Base-by-base conservation (phyloP, 2,113 vertebrate genomes). In the Oenanthe melanoleuca region DNA sequence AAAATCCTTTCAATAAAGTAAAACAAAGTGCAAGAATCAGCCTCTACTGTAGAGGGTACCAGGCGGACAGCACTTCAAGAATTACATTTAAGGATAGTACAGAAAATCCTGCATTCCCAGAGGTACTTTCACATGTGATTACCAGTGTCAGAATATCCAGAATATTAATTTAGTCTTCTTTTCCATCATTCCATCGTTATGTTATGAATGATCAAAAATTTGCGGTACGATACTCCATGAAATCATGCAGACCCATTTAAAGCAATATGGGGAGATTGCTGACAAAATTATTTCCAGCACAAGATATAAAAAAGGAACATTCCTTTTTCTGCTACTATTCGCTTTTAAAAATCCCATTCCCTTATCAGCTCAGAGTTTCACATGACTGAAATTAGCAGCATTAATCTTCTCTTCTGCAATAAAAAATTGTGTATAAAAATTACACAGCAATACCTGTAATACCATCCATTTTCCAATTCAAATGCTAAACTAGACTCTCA, bases 331-430 rank as follows among this genome's bases (percentile, higher is more conserved):
- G 55, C 64, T 80, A 80, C 83, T 86, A 80, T 92, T 93, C 97
- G 64, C 89, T 84, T 96, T 38, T 69, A 56, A 87, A 97, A 91
- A 66, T 60, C 11, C 78, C 73, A 29, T 88, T 91, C 66, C 75
- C 83, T 81, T 88, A 74, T 97, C 89, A 90, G 94, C 89, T 95
- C 92, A 91, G 89, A 92, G 63, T 93, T 94, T 96, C 89, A 94
- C 82, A 49, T 86, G 91, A 93, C 82, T 81, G 86, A 98, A 97
- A 98, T 97, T 97, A 97, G 91, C 77, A 97, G 92, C 90, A 96
- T 96, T 96, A 97, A 97, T 97, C 94, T 98, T 86, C 96, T 93
- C 78, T 97, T 97, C 59, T 64, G 67, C 49, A 69, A 94, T 86
- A 95, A 94, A 96, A 95, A 94, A 83, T 25, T 25, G 57, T 73